Percentiles rank a stretch among this genome's conserved stretches.
Evolutionary conservation across 2,113 vertebrate species (phyloP).

Genomic region (Oxyura jamaicensis): DNA sequence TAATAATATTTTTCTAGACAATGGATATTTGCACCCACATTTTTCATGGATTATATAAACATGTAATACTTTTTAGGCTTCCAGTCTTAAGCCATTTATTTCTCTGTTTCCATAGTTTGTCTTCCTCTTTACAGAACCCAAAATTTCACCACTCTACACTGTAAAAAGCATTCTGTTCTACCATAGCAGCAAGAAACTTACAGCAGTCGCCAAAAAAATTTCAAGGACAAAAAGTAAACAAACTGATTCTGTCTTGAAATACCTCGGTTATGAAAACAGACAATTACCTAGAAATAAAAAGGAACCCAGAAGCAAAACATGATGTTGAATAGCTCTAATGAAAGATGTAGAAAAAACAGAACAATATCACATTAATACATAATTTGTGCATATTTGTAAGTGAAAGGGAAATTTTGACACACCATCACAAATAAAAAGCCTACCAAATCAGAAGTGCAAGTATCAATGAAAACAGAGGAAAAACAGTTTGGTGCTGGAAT

Average conservation of each 20-base stretch:
- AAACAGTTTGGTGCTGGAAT: background rate
- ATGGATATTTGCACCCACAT: background rate
- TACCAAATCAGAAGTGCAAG: background rate
- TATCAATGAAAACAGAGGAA: background rate
- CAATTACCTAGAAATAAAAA: background rate
- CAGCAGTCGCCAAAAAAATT: background rate
- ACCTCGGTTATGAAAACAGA: rapidly evolving
- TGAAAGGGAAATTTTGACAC: background rate
- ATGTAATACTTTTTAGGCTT: background rate
- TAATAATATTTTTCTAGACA: background rate
- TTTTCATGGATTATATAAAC: background rate
- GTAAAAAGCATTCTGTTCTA: background rate
- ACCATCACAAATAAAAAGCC: background rate
- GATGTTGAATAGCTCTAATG: background rate
- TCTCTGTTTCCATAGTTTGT: background rate
- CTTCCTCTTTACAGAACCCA: background rate
- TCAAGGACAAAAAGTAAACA: background rate
- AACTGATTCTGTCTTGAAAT: background rate
- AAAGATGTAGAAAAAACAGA: background rate
- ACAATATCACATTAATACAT: background rate
- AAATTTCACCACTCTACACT: background rate
- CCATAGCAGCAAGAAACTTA: background rate
- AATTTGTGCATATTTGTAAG: background rate
- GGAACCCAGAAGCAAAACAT: background rate
- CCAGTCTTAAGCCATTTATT: background rate